A percentile compares a stretch with the other conserved stretches of the same genome.
phyloP scores from a whole-genome alignment of 37 sponge, comb jelly and placozoan genomes.

The Spongilla lacustris region DNA sequence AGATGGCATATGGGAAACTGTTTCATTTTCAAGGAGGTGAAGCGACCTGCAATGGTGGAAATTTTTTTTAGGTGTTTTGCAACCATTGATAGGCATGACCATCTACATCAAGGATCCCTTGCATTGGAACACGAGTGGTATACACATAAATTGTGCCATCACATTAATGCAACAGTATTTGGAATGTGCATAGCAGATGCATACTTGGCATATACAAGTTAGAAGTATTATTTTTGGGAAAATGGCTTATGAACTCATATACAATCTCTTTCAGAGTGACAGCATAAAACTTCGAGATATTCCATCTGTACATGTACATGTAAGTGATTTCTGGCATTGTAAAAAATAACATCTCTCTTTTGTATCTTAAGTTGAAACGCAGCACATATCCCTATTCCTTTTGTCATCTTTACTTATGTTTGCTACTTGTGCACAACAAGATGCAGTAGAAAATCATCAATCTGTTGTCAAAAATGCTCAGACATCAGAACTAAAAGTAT shows the following conservation, averaged over 20 bases:
- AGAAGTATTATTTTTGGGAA: too few species aligned
- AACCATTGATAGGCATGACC: not conserved
- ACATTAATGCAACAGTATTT: not conserved
- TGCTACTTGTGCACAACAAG: slow-evolving; percentile 1
- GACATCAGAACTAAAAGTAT: not conserved
- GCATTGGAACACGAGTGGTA: not conserved
- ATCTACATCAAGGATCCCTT: not conserved
- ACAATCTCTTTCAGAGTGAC: not conserved
- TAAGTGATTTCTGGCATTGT: not conserved
- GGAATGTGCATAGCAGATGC: not conserved
- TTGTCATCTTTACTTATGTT: not conserved
- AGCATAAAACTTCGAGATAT: not conserved
- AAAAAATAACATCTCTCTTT: not conserved
- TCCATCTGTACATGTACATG: not conserved
- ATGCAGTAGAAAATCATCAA: not conserved
- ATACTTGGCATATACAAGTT: not conserved
- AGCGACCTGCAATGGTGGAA: not conserved
- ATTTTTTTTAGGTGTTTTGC: not conserved
- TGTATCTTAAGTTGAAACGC: not conserved
- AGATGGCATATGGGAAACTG: not conserved
- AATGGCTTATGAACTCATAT: not conserved
- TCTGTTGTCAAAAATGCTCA: not conserved
- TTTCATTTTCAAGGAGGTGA: not conserved
- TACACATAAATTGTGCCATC: not conserved
- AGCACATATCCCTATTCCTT: not conserved